These are phyloP conservation scores for Andrena chrysosceles DNA, from an alignment of 2,888 invertebrate species.

Conservation along the genomic window DNA sequence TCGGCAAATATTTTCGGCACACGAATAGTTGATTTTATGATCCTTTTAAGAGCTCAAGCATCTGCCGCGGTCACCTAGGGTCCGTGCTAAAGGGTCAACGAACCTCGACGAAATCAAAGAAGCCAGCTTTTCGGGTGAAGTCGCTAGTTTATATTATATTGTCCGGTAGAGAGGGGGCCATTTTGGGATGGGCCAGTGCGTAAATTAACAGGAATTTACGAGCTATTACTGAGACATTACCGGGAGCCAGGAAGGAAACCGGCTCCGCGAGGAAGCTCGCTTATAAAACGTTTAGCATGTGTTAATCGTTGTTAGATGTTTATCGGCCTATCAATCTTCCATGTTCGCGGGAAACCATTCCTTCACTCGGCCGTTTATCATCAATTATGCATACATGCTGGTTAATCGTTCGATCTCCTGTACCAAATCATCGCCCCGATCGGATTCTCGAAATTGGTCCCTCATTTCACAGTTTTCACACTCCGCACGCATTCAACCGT, in stretches of 20 bases:
- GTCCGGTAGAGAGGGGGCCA: too few species aligned
- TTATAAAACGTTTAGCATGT: background rate
- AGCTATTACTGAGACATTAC: constrained; percentile 22
- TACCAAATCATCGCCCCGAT: background rate
- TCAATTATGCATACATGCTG: background rate
- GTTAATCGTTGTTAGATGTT: constrained; percentile 8
- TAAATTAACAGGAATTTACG: constrained; percentile 11
- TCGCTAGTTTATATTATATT: background rate
- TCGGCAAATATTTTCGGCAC: too few species aligned
- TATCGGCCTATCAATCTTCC: constrained; percentile 18
- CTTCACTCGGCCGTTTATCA: background rate
- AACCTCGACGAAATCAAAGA: background rate
- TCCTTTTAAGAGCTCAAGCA: too few species aligned
- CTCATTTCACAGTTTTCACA: background rate
- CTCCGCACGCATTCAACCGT: background rate
- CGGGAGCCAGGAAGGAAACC: background rate
- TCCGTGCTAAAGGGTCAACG: background rate
- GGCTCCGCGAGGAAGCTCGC: background rate
- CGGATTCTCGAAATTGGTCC: background rate
- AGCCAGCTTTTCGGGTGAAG: background rate
- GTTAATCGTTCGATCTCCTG: background rate
- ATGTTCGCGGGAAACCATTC: background rate
- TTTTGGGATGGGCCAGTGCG: too few species aligned
- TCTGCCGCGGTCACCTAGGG: too few species aligned
- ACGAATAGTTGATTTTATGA: too few species aligned